Evolutionary conservation across 2,113 vertebrate genomes (phyloP), one percentile per base, ranked within the genome.

Genomic region (Psittacula cyanocephala): DNA sequence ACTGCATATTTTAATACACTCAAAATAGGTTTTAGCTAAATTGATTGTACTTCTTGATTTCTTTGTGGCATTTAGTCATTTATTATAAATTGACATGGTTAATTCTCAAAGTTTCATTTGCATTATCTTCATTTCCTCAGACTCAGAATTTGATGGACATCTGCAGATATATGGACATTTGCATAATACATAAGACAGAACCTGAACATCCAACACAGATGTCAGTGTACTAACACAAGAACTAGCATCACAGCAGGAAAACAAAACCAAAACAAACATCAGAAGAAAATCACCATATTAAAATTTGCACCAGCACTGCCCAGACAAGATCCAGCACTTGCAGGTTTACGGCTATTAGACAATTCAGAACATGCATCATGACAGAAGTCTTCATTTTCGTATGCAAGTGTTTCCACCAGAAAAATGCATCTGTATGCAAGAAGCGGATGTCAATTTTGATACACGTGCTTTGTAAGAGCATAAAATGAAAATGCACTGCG

Each of bases 1-100:
- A 91, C 65, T 86, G 87, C 80, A 44, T 95, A 93, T 95, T 95
- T 94, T 96, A 97, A 96, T 85, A 91, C n/a, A 88, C 65, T 96
- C 69, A 24, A 2, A 69, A 91, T 63, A n/a, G 29, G 23, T 43
- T 91, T 94, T 63, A 83, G 39, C 52, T 75, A 91, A 77, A 60
- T 41, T 50, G 53, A 76, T 49, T 43, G 47, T 85, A 82, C 92
- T 85, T 95, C 91, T 94, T 91, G 77, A 82, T 88, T 96, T 89
- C 88, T 95, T 92, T 85, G 76, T 27, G 71, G 62, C 87, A 76
- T 86, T 94, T 78, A 79, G 39, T 65, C 10, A 47, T 87, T 97
- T 95, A 93, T 94, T 93, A 95, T 86, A 96, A 97, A 95, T 25
- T 60, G 71, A 72, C 89, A 86, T 23, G 41, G 96, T 88, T 92